These are phyloP conservation scores for Numida meleagris DNA, from an alignment of 2,113 vertebrate species.

Conservation along the genomic window DNA sequence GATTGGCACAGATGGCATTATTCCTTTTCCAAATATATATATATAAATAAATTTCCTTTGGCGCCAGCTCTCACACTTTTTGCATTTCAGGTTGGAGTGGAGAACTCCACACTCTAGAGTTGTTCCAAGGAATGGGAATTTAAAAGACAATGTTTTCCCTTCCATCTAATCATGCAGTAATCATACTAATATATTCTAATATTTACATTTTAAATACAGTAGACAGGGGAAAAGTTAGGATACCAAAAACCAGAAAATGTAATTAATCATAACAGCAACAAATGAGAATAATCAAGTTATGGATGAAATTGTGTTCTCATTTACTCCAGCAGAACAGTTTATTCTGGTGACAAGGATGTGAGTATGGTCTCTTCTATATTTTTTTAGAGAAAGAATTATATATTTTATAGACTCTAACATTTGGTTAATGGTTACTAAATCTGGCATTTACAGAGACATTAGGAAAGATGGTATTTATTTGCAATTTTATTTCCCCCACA, in stretches of 20 bases:
- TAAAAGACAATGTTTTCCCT: neutral
- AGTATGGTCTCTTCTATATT: neutral
- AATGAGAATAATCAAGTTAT: neutral
- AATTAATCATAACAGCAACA: neutral
- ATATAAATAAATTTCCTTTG: neutral
- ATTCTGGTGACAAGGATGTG: neutral
- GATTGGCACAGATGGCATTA: neutral
- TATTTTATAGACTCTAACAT: constrained; percentile 47
- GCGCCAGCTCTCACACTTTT: neutral
- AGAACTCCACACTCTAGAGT: neutral
- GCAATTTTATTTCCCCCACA: constrained; percentile 46
- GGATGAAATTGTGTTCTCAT: neutral
- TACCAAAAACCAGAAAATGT: neutral
- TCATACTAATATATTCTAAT: neutral
- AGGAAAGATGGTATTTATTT: constrained; percentile 48
- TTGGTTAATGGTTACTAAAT: constrained; percentile 62
- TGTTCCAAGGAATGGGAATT: neutral
- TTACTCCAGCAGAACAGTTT: neutral
- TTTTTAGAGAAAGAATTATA: neutral
- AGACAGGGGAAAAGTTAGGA: neutral
- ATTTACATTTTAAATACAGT: neutral
- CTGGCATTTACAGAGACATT: constrained; percentile 48
- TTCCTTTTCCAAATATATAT: neutral
- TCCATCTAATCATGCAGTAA: neutral
- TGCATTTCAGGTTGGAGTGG: neutral